Percentiles rank a stretch among this genome's conserved stretches.
Conservation (phyloP, 2,888 invertebrate species). For the Parochlus steinenii region DNA sequence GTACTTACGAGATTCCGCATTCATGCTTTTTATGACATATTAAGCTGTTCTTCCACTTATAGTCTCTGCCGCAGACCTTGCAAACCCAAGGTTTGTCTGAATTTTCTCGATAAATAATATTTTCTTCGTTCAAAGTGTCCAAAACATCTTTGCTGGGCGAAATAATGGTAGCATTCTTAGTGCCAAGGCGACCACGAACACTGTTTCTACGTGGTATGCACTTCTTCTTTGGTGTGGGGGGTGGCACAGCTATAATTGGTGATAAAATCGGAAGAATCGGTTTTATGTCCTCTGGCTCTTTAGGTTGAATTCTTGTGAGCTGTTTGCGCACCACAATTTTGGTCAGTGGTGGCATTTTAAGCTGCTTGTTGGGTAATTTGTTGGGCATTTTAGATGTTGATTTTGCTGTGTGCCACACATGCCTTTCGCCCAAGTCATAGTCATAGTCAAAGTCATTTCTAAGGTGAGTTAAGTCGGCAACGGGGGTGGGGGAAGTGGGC, state of each 20-base stretch:
- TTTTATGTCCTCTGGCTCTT: too few species aligned
- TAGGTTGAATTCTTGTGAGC: too few species aligned
- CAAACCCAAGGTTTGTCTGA: slow-evolving; percentile 37
- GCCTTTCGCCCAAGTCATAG: slow-evolving; percentile 2
- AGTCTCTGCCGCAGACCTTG: slow-evolving; percentile 51
- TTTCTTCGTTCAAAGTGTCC: slow-evolving; percentile 10
- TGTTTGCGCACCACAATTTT: slow-evolving; percentile 1
- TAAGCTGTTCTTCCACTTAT: slow-evolving; percentile 56
- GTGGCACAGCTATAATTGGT: too few species aligned
- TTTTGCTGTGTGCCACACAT: slow-evolving; percentile 11
- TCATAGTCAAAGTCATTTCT: slow-evolving; percentile 9
- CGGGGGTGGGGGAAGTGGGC: neutral
- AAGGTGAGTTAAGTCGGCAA: slow-evolving; percentile 8
- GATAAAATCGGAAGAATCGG: too few species aligned
- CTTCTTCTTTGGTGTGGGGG: too few species aligned
- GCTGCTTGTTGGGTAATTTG: slow-evolving; percentile 2
- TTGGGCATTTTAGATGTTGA: slow-evolving; percentile 9
- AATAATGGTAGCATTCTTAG: slow-evolving; percentile 9
- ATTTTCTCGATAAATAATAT: slow-evolving; percentile 29
- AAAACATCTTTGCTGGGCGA: slow-evolving; percentile 10
- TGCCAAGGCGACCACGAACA: slow-evolving; percentile 9
- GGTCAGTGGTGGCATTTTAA: slow-evolving; percentile 8
- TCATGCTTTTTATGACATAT: slow-evolving; percentile 51
- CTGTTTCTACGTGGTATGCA: too few species aligned
- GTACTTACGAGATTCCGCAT: slow-evolving; percentile 37